Evolutionary conservation across 2,888 invertebrate genomes (phyloP).

Genomic region (Eulithis testata): DNA sequence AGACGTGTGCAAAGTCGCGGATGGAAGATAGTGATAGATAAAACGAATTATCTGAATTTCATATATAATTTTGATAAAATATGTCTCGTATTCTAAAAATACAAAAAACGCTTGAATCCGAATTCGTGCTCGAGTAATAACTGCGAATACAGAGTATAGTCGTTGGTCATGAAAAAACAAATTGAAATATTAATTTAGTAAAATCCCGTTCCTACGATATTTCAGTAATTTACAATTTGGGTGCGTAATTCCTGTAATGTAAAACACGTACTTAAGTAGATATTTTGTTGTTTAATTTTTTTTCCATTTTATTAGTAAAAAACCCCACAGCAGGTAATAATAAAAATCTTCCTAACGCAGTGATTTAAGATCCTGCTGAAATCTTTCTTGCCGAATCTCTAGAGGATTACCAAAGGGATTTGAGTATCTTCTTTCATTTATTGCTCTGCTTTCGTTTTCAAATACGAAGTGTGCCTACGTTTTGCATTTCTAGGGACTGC

Average conservation of each 20-base stretch:
- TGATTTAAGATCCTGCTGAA: constrained; percentile 44
- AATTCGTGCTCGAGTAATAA: too few relatives aligned
- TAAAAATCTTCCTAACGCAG: constrained; percentile 45
- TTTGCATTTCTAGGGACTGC: constrained; percentile 21
- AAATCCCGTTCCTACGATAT: too few relatives aligned
- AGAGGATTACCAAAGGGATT: constrained; percentile 55
- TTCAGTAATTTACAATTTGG: too few relatives aligned
- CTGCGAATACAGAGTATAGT: too few relatives aligned
- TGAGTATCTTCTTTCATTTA: constrained; percentile 55
- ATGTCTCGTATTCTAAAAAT: too few relatives aligned
- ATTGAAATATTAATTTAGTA: neutral
- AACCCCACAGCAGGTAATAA: constrained; percentile 42
- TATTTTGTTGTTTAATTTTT: neutral
- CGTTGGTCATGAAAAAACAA: neutral
- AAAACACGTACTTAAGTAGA: neutral
- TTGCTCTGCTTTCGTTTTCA: constrained; percentile 42
- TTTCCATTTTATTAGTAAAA: constrained; percentile 29
- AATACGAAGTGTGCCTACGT: constrained; percentile 28
- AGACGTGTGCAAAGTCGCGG: too few relatives aligned
- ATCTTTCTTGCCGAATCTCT: constrained; percentile 47
- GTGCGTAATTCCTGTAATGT: neutral
- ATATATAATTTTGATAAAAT: too few relatives aligned
- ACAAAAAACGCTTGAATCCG: too few relatives aligned
- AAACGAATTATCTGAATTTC: too few relatives aligned
- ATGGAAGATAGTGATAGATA: too few relatives aligned